These are phyloP conservation scores for Noctuana brunneofusca DNA, from an alignment of 2,888 invertebrate genomes.

Conservation along the genomic window DNA sequence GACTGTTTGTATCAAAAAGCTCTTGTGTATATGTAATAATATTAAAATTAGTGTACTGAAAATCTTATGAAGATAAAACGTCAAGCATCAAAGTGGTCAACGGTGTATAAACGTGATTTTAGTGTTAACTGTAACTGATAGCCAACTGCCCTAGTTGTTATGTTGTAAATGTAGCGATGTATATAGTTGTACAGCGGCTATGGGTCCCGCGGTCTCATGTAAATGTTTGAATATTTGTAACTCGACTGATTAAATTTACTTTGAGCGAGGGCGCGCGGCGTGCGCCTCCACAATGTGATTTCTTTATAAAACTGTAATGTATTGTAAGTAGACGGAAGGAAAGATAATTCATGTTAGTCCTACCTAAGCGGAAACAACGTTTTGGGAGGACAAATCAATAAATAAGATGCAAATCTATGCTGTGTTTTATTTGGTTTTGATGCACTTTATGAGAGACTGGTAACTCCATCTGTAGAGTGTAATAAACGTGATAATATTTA, in stretches of 20 bases:
- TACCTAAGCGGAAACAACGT: constrained; percentile 72
- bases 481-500: no score
- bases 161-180: constrained; percentile 16
- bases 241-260: constrained; percentile 77
- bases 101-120: constrained; percentile 33
- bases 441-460: no score
- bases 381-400: constrained; percentile 79
- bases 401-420: constrained; percentile 76
- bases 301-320: constrained; percentile 80
- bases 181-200: constrained; percentile 19
- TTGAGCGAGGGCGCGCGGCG: constrained; percentile 55
- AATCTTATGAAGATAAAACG: constrained; percentile 30
- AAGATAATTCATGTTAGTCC: constrained; percentile 80
- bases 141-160: constrained; percentile 20
- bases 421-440: constrained; percentile 67
- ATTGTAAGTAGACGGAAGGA: constrained; percentile 77
- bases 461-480: no score
- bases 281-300: constrained; percentile 73
- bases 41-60: constrained; percentile 11
- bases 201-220: constrained; percentile 42
- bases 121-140: constrained; percentile 8
- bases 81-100: constrained; percentile 22
- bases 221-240: constrained; percentile 67
- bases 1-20: constrained; percentile 10
- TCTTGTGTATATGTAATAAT: constrained; percentile 22